These are phyloP conservation scores for Cydia splendana DNA, from an alignment of 1,140 invertebrate species.

Conservation along the genomic window DNA sequence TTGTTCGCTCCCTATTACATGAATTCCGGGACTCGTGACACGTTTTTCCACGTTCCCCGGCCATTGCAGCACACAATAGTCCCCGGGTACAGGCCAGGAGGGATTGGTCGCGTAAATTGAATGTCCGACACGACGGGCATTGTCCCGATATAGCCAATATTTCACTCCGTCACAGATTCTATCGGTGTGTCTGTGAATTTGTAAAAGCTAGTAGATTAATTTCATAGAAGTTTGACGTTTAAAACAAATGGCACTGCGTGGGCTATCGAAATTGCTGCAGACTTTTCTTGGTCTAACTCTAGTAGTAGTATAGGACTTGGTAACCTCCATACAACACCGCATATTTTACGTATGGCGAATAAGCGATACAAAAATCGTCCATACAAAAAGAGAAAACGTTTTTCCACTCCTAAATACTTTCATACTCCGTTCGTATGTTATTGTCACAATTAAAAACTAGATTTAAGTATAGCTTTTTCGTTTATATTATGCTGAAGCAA, in stretches of 20 bases:
- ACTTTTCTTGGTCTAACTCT: too few species aligned
- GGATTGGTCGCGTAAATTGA: constrained; percentile 74
- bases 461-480: too few species aligned
- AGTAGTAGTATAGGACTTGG: not conserved
- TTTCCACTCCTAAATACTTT: too few species aligned
- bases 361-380: too few species aligned
- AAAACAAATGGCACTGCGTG: too few species aligned
- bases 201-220: constrained; percentile 34
- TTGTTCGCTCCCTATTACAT: too few species aligned
- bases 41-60: constrained; percentile 50
- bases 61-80: constrained; percentile 51
- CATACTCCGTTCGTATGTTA: too few species aligned
- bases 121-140: constrained; percentile 53
- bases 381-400: too few species aligned
- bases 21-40: constrained; percentile 4
- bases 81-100: constrained; percentile 51
- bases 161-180: constrained; percentile 56
- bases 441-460: too few species aligned
- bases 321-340: not conserved
- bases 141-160: constrained; percentile 65
- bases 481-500: too few species aligned
- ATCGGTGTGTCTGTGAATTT: constrained; percentile 42
- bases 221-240: too few species aligned
- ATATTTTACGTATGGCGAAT: not conserved
- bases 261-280: too few species aligned